These are phyloP conservation scores for Podarcis cretensis DNA, from an alignment of 2,113 vertebrate genomes.

Conservation along the genomic window DNA sequence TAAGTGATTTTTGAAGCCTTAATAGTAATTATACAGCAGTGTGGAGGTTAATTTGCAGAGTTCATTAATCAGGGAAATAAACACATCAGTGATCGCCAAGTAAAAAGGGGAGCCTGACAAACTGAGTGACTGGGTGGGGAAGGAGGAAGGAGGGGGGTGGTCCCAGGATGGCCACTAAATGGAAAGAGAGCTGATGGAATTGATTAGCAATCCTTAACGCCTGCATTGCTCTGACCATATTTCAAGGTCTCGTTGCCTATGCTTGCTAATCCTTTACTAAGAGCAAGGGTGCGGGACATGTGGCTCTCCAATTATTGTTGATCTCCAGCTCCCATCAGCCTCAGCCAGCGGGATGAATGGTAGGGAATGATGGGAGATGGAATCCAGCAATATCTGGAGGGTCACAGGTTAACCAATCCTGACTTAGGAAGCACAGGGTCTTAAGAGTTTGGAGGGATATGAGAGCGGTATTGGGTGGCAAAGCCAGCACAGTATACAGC, in stretches of 20 bases:
- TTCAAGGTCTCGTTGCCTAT: background rate
- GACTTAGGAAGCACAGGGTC: background rate
- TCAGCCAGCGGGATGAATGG: too few relatives aligned
- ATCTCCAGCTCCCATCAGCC: too few relatives aligned
- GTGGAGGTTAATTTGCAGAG: slow-evolving; percentile 76
- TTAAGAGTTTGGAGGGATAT: background rate
- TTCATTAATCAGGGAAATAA: slow-evolving; percentile 78
- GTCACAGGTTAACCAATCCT: too few relatives aligned
- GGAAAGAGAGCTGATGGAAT: accelerated
- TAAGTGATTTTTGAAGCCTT: slow-evolving; percentile 79
- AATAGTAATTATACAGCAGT: slow-evolving; percentile 75
- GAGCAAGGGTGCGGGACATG: too few relatives aligned
- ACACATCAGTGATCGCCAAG: slow-evolving; percentile 65
- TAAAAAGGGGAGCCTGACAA: slow-evolving; percentile 42
- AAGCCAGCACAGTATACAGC: background rate
- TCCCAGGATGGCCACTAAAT: background rate
- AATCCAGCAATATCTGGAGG: too few relatives aligned
- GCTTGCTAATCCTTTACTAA: background rate
- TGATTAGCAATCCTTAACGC: background rate
- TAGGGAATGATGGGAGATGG: too few relatives aligned
- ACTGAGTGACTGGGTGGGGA: slow-evolving; percentile 24
- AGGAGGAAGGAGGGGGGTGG: background rate
- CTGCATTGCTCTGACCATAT: background rate
- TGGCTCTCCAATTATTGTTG: too few relatives aligned
- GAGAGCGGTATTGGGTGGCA: background rate